Conservation (phyloP, 2,888 invertebrate species). For the Ernsta delagoae region DNA sequence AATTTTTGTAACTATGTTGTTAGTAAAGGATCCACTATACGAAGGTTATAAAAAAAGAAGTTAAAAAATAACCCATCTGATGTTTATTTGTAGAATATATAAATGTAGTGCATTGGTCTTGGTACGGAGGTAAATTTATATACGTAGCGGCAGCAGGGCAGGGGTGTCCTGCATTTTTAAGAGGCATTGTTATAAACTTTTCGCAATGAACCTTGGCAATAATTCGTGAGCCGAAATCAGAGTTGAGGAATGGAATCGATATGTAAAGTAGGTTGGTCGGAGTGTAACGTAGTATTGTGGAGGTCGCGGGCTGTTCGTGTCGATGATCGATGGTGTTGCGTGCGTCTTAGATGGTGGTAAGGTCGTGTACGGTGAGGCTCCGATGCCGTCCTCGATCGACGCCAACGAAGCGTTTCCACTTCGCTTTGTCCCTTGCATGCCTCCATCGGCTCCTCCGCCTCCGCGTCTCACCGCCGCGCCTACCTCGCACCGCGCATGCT, state of each 20-base stretch:
- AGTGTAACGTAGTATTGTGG: constrained; percentile 58
- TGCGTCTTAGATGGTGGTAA: constrained; percentile 58
- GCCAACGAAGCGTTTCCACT: constrained; percentile 61
- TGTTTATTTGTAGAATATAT: background rate
- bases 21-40: no score
- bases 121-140: background rate
- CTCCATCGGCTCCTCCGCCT: constrained; percentile 62
- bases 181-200: constrained; percentile 13
- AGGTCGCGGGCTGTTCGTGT: constrained; percentile 62
- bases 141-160: no score
- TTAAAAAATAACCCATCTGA: no score
- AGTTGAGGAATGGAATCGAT: constrained; percentile 54
- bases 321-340: constrained; percentile 74
- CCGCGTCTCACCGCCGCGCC: constrained; percentile 68
- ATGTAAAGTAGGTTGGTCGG: constrained; percentile 65
- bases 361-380: constrained; percentile 55
- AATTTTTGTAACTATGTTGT: no score
- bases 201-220: constrained; percentile 18
- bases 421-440: constrained; percentile 62
- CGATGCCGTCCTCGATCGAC: constrained; percentile 54
- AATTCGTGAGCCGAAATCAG: constrained; percentile 26
- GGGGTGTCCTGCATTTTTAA: background rate
- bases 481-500: constrained; percentile 73
- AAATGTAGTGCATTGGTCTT: background rate
- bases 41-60: no score